A percentile compares a stretch with the other conserved stretches of the same genome.
phyloP scores from a whole-genome alignment of 2,888 invertebrate genomes.

The Drosophila buzzatii region DNA sequence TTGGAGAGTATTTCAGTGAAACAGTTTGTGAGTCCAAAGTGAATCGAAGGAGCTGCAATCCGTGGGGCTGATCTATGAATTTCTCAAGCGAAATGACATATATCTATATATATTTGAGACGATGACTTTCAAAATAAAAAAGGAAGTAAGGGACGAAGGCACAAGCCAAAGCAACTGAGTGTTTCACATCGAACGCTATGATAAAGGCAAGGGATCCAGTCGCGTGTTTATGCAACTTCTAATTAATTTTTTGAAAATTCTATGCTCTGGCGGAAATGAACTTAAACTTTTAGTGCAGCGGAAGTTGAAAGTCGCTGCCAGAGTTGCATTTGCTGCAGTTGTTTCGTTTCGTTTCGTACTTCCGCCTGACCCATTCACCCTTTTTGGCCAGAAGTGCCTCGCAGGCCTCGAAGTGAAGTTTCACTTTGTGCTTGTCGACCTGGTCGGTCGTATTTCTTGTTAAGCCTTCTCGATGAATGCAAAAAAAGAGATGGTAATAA shows the following conservation, averaged over 20 bases:
- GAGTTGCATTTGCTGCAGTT: slow-evolving; percentile 69
- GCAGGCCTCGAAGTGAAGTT: neutral
- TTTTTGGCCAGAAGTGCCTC: neutral
- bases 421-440: slow-evolving; percentile 34
- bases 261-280: slow-evolving; percentile 72
- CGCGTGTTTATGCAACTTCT: slow-evolving; percentile 68
- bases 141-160: no score
- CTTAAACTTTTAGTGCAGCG: slow-evolving; percentile 72
- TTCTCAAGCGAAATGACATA: slow-evolving; percentile 1
- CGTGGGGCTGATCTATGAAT: neutral
- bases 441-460: slow-evolving; percentile 53
- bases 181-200: slow-evolving; percentile 39
- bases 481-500: slow-evolving; percentile 26
- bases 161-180: slow-evolving; percentile 24
- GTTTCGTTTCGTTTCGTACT: slow-evolving; percentile 47
- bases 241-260: slow-evolving; percentile 70
- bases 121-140: neutral
- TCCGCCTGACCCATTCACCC: slow-evolving; percentile 22
- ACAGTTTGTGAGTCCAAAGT: neutral
- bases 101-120: neutral
- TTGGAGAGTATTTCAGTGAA: slow-evolving; percentile 20
- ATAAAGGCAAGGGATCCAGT: slow-evolving; percentile 31
- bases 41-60: neutral
- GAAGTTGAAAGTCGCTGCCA: slow-evolving; percentile 62
- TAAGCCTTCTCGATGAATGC: slow-evolving; percentile 44